Percentiles rank a stretch among this genome's conserved stretches.
Evolutionary conservation across 2,113 vertebrate species (phyloP).

Genomic region (Takifugu flavidus): DNA sequence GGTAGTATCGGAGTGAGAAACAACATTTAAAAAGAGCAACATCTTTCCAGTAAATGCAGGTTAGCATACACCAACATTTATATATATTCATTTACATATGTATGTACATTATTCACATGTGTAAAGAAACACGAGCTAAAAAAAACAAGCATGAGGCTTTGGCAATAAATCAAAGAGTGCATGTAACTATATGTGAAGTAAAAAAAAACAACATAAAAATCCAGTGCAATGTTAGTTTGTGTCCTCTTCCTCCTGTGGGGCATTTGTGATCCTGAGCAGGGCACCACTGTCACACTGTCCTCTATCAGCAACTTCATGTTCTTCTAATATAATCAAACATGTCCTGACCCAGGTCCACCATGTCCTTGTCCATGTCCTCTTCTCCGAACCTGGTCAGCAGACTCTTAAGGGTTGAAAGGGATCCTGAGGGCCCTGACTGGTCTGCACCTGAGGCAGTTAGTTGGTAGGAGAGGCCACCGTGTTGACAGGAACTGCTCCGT

Average conservation of each 20-base stretch:
- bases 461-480: not conserved
- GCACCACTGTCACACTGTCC: slow-evolving; percentile 1
- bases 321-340: no score
- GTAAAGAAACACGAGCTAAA: slow-evolving; percentile 36
- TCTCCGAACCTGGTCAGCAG: no score
- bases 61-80: slow-evolving; percentile 76
- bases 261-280: slow-evolving; percentile 64
- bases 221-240: slow-evolving; percentile 76
- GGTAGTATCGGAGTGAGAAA: slow-evolving; percentile 79
- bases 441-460: no score
- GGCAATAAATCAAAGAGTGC: slow-evolving; percentile 73
- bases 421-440: no score
- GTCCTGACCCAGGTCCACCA: not conserved
- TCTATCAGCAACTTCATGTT: no score
- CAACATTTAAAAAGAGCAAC: slow-evolving; percentile 68
- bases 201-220: slow-evolving; percentile 66
- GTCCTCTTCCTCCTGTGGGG: slow-evolving; percentile 31
- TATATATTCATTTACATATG: slow-evolving; percentile 60
- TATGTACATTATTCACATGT: slow-evolving; percentile 73
- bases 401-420: no score
- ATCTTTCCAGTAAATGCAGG: slow-evolving; percentile 73
- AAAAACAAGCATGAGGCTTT: slow-evolving; percentile 70
- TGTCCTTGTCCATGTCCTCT: not conserved
- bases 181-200: slow-evolving; percentile 71
- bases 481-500: slow-evolving; percentile 62